Base-by-base conservation (phyloP, 2,113 vertebrate genomes). In the Astur gentilis region DNA sequence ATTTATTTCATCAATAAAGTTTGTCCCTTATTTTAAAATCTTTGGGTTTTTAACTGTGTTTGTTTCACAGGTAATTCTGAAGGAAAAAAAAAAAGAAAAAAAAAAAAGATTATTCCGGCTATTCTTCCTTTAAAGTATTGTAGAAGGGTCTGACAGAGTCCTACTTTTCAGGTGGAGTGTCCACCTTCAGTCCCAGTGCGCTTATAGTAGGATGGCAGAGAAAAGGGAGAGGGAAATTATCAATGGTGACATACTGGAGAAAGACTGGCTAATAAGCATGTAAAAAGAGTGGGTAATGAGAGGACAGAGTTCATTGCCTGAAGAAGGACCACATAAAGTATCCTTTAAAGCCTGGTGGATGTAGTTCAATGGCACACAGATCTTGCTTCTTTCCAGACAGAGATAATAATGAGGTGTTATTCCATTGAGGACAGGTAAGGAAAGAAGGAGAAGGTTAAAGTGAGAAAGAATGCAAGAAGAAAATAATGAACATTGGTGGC, bases 31-130 rank as follows among this genome's bases (percentile, higher is more conserved):
- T 52, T 90, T 94, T 76, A n/a, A 81, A 77, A 50, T 49, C 10
- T 40, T 42, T 34, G 6, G 0, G 0, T 2, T 12, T 61, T 82
- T 49, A 4, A 1, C 16, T 62, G 78, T 3, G 1, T 36, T 88
- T 3, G 10, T 57, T 91, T n/a, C 7, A 13, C 6, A 40, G n/a
- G 4, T 52, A 71, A 66, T 71, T 67, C 42, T 54, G n/a, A 8
- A 36, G 87, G 83, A 38, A 31, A 83, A 44, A 1, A 50, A 50
- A 49, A 25, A 25, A 49, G 25, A 49, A 49, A 47, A 47, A n/a
- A 18, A 62, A 26, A 50, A 49, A 49, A 50, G 7, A 36, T 44
- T 2, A 64, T 34, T 81, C 12, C 47, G 79, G 7, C 3, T 64
- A 71, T 22, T 78, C 27, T 47, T 52, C 6, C 6, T 40, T 15